These are phyloP conservation scores for Drosophila cognata DNA, from an alignment of 2,888 invertebrate genomes.

Conservation along the genomic window DNA sequence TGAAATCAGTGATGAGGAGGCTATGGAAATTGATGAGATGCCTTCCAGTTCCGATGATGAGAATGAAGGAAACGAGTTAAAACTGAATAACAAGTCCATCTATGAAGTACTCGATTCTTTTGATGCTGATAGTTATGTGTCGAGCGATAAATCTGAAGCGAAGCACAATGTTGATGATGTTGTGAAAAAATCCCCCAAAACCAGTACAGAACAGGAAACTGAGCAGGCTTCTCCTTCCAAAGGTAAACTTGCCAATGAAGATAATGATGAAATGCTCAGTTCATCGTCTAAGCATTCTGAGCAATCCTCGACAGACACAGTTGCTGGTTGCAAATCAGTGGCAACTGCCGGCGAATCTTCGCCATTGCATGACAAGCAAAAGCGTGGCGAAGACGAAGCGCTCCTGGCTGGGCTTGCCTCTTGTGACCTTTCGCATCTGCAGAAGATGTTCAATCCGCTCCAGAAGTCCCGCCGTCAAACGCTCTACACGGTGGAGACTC, in stretches of 20 bases:
- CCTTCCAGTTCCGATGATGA: slow-evolving; percentile 33
- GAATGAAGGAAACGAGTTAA: background rate
- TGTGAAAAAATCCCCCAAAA: background rate
- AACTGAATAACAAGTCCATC: slow-evolving; percentile 19
- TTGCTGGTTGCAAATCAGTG: background rate
- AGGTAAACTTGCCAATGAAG: background rate
- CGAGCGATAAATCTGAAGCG: background rate
- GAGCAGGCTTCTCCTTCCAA: background rate
- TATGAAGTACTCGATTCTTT: slow-evolving; percentile 33
- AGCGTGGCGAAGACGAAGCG: slow-evolving; percentile 33
- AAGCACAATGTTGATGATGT: background rate
- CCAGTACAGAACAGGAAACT: background rate
- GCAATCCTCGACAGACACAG: background rate
- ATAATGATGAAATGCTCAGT: background rate
- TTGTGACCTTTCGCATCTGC: slow-evolving; percentile 59
- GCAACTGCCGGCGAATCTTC: slow-evolving; percentile 15
- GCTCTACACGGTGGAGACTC: slow-evolving; percentile 47
- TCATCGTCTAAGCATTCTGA: background rate
- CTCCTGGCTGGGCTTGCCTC: slow-evolving; percentile 62
- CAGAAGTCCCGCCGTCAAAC: slow-evolving; percentile 76
- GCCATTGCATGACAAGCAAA: slow-evolving; percentile 26
- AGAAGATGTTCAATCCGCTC: slow-evolving; percentile 71
- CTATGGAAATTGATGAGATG: background rate
- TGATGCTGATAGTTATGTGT: background rate
- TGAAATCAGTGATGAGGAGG: slow-evolving; percentile 4